Conservation (phyloP, 2,797 vertebrate genomes). For the Prionace glauca region DNA sequence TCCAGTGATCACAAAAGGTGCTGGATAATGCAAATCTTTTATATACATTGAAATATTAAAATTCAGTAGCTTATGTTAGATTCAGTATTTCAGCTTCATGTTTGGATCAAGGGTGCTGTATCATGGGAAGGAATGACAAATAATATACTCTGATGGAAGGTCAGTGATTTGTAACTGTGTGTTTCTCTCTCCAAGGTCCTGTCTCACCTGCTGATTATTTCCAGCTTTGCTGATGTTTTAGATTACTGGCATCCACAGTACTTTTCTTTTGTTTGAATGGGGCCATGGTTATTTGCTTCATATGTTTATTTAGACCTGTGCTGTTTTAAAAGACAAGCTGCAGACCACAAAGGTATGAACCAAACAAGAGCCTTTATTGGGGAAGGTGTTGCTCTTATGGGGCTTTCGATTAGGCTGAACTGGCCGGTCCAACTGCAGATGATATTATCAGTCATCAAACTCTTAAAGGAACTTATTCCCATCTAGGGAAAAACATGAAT, state of each 20-base stretch:
- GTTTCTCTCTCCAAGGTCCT: background rate
- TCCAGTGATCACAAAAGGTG: background rate
- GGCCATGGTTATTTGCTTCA: background rate
- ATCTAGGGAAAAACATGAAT: no score
- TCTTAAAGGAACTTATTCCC: no score
- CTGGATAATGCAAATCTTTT: background rate
- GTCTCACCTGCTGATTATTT: background rate
- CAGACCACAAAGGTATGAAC: no score
- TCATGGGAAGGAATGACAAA: background rate
- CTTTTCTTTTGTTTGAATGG: background rate
- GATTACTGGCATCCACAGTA: background rate
- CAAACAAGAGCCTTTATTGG: no score
- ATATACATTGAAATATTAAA: background rate
- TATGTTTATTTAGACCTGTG: no score
- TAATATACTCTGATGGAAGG: background rate
- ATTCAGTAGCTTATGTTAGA: background rate
- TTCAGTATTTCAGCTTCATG: slow-evolving; percentile 6
- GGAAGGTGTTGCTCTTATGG: no score
- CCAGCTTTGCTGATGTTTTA: background rate
- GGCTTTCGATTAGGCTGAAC: no score
- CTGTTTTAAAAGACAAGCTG: no score
- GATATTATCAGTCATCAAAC: no score
- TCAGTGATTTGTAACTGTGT: background rate
- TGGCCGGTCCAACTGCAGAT: no score
- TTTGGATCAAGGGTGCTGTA: background rate